Evolutionary conservation across 1,140 invertebrate species (phyloP).

Genomic region (Scaptomyza pallida): DNA sequence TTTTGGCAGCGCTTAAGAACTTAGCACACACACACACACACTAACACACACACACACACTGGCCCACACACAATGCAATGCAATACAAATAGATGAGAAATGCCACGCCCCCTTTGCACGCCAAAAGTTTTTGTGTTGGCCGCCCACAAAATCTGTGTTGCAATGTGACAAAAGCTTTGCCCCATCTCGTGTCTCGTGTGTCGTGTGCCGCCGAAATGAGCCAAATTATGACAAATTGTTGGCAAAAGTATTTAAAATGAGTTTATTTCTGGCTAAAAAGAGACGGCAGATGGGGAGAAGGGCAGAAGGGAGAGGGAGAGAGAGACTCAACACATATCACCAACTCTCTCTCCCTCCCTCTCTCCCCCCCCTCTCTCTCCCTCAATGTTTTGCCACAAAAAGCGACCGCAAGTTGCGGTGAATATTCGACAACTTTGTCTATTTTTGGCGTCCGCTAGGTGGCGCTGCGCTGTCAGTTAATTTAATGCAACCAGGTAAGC

Average conservation of each 20-base stretch:
- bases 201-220: slow-evolving; percentile 70
- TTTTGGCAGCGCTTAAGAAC: slow-evolving; percentile 80
- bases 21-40: slow-evolving; percentile 56
- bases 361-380: no score
- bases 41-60: no score
- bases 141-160: neutral
- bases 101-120: slow-evolving; percentile 22
- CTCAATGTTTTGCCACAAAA: no score
- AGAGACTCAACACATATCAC: neutral
- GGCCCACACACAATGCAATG: slow-evolving; percentile 72
- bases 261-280: slow-evolving; percentile 60
- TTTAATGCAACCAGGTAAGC: slow-evolving; percentile 14
- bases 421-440: slow-evolving; percentile 45
- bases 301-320: no score
- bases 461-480: slow-evolving; percentile 34
- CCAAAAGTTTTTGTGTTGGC: slow-evolving; percentile 54
- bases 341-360: no score
- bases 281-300: neutral
- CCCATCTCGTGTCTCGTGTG: slow-evolving; percentile 49
- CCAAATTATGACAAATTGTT: slow-evolving; percentile 82
- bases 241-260: slow-evolving; percentile 82
- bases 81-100: slow-evolving; percentile 38
- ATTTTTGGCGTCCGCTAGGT: slow-evolving; percentile 29
- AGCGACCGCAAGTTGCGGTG: slow-evolving; percentile 18
- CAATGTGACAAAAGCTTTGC: slow-evolving; percentile 69